phyloP scores from a whole-genome alignment of 2,113 vertebrate species.

The Cebus imitator region DNA sequence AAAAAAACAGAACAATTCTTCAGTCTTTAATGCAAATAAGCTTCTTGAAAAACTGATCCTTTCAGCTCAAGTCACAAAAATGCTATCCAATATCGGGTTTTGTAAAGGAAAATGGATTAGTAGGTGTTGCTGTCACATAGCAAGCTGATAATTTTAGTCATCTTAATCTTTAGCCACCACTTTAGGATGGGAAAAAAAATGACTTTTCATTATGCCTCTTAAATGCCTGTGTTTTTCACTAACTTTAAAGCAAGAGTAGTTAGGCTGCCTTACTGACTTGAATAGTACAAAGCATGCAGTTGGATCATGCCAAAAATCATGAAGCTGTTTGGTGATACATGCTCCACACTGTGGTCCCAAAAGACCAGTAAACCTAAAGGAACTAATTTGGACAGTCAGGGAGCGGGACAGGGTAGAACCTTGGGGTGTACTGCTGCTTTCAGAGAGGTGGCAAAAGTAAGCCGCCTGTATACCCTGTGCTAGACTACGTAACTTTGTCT shows the following conservation, averaged over 20 bases:
- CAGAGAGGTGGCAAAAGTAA: not conserved
- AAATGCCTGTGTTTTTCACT: not conserved
- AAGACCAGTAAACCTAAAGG: not conserved
- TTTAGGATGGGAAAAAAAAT: not conserved
- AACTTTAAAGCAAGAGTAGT: not conserved
- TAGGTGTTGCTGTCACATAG: not conserved
- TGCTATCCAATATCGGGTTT: not conserved
- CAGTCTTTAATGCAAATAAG: not conserved
- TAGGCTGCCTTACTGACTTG: not conserved
- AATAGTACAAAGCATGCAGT: not conserved
- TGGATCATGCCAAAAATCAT: not conserved
- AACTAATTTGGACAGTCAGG: not conserved
- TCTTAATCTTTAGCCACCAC: not conserved
- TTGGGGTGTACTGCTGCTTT: not conserved
- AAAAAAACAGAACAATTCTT: not conserved
- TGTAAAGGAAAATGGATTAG: not conserved
- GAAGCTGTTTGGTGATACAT: not conserved
- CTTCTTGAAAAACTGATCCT: not conserved
- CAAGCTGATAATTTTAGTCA: not conserved
- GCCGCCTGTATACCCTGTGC: not conserved
- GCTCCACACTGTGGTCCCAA: not conserved
- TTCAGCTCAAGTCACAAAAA: not conserved
- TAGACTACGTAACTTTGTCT: not conserved
- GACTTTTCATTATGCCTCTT: not conserved
- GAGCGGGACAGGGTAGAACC: too few relatives aligned